A percentile compares a stretch with the other conserved stretches of the same genome.
Evolutionary conservation across 2,888 invertebrate genomes (phyloP).

Genomic region (Celastrina argiolus): DNA sequence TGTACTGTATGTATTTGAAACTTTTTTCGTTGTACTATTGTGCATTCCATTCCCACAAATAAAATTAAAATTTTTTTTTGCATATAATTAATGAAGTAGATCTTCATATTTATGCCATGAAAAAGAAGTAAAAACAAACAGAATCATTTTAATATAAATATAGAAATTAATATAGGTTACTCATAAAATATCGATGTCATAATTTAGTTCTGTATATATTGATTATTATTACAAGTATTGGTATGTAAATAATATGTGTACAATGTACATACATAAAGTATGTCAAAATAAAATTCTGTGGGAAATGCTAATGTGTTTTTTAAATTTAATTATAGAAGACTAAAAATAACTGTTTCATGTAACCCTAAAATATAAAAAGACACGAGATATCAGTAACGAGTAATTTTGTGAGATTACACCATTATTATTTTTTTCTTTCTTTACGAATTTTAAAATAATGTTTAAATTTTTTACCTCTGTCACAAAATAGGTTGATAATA

Average conservation of each 20-base stretch:
- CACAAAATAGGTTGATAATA: too few relatives aligned
- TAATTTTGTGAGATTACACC: too few relatives aligned
- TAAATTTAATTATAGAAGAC: too few relatives aligned
- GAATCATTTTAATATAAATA: neutral
- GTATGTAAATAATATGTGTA: constrained; percentile 7
- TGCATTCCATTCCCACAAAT: neutral
- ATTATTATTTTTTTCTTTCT: too few relatives aligned
- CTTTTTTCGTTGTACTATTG: neutral
- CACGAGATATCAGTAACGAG: too few relatives aligned
- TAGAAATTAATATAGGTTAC: neutral
- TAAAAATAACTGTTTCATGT: too few relatives aligned
- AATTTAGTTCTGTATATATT: neutral
- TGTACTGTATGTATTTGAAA: neutral
- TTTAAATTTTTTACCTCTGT: too few relatives aligned
- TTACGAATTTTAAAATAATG: too few relatives aligned
- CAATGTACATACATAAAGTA: neutral
- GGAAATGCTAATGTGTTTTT: neutral
- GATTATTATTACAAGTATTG: neutral
- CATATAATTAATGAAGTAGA: neutral
- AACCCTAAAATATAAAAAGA: too few relatives aligned
- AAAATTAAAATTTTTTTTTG: neutral
- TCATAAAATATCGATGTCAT: neutral
- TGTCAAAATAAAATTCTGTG: neutral
- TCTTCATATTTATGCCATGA: neutral
- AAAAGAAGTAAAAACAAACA: neutral